Conservation (phyloP, 2,113 vertebrate genomes). For the Blennius ocellaris region DNA sequence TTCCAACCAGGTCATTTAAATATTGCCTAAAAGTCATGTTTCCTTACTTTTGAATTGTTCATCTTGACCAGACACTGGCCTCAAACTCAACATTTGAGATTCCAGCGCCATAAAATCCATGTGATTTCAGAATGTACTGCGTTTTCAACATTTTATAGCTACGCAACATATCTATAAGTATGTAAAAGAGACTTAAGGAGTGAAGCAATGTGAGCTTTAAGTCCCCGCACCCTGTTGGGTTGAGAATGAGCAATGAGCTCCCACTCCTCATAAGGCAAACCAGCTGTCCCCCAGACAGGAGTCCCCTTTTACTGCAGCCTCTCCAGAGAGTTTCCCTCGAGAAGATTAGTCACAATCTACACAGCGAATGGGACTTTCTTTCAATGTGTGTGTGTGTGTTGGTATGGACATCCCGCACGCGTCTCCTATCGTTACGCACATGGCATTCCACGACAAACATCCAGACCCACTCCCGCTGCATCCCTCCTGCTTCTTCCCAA, state of each 20-base stretch:
- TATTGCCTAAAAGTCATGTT: too few species aligned
- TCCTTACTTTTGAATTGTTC: too few species aligned
- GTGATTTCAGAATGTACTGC: too few species aligned
- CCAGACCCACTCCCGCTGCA: slow-evolving; percentile 21
- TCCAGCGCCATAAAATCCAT: too few species aligned
- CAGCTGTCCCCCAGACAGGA: slow-evolving; percentile 58
- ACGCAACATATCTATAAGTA: neutral
- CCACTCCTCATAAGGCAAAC: slow-evolving; percentile 75
- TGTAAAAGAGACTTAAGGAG: neutral
- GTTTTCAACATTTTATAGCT: neutral
- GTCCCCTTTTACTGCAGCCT: slow-evolving; percentile 65
- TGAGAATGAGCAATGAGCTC: slow-evolving; percentile 47
- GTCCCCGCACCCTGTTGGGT: neutral
- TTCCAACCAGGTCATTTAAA: too few species aligned
- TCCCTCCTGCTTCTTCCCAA: slow-evolving; percentile 61
- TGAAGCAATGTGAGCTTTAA: neutral
- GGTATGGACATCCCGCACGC: slow-evolving; percentile 28
- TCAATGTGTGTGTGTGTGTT: slow-evolving; percentile 11
- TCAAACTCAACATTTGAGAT: too few species aligned
- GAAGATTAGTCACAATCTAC: slow-evolving; percentile 34
- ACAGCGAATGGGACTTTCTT: slow-evolving; percentile 7
- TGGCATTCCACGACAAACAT: slow-evolving; percentile 66
- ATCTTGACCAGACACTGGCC: too few species aligned
- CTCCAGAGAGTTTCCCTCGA: slow-evolving; percentile 32
- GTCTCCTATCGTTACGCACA: slow-evolving; percentile 48